A percentile compares a stretch with the other conserved stretches of the same genome.
phyloP scores from a whole-genome alignment of 2,888 invertebrate species.

The Crepidodera aurea region DNA sequence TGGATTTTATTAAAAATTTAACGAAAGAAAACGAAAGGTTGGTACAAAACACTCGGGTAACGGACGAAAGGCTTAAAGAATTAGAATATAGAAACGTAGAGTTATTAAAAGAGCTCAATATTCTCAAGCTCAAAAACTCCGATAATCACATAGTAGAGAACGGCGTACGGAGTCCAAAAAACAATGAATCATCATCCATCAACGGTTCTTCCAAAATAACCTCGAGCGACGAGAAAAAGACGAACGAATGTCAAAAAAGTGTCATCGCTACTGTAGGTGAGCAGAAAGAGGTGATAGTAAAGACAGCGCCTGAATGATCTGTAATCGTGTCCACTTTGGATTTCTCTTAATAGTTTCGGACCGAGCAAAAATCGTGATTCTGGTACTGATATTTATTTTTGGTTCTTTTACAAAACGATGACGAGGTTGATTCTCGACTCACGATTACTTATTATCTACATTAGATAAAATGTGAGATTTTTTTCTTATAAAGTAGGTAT shows the following conservation, averaged over 20 bases:
- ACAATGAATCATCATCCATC: conserved; percentile 33
- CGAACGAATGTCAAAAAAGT: conserved; percentile 37
- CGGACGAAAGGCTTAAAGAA: conserved; percentile 56
- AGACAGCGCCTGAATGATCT: conserved; percentile 55
- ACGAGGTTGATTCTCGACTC: conserved; percentile 1
- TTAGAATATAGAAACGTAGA: conserved; percentile 52
- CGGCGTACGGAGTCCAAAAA: conserved; percentile 24
- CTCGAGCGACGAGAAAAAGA: conserved; percentile 32
- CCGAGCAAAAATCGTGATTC: conserved; percentile 39
- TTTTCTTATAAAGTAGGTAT: too few species aligned
- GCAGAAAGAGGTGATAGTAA: conserved; percentile 47
- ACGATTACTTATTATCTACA: conserved; percentile 5
- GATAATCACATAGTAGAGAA: conserved; percentile 36
- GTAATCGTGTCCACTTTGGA: conserved; percentile 50
- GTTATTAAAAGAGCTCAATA: conserved; percentile 46
- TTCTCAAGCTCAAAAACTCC: conserved; percentile 27
- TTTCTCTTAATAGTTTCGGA: conserved; percentile 30
- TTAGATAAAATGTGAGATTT: background rate
- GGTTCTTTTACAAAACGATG: conserved; percentile 36
- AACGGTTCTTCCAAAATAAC: conserved; percentile 50
- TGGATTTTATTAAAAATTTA: conserved; percentile 54
- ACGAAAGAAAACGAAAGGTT: conserved; percentile 55
- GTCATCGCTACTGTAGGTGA: conserved; percentile 46
- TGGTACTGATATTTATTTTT: conserved; percentile 32
- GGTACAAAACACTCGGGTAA: conserved; percentile 50